Base-by-base conservation (phyloP, 2,888 invertebrate genomes). In the Drosophila recens region DNA sequence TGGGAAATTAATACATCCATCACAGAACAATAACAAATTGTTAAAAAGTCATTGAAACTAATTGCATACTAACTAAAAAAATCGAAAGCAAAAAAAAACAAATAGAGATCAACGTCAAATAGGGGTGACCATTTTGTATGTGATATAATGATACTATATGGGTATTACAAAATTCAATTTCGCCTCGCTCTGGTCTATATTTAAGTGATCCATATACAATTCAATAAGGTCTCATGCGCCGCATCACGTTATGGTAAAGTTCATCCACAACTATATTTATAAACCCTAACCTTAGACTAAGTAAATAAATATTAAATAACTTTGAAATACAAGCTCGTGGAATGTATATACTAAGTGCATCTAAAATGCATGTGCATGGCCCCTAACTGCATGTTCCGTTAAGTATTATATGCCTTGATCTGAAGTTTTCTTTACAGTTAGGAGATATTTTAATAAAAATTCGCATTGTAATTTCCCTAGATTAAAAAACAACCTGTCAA, bases 11-110 rank as follows among this genome's bases (percentile, higher is more conserved):
- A 65, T 43, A 53, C 66, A 68, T 59, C 51, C 63, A 77, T 59
- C 72, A 57, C 72, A 74, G 67, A 89, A 87, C 30, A 84, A 84
- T 89, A 87, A 86, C 87, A 75, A 88, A 75, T 38, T 51, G 48
- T 61, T 74, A 23, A 90, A 90, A 87, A 75, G 49, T 57, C 89
- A 85, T 87, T 90, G 67, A 89, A 84, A 78, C 67, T 84, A 83
- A 64, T 86, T 59, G 33, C 67, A 74, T 85, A 72, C 72, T 76
- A 71, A 81, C 79, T 66, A 53, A 33, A 43, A 33, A 69, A 57
- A 42, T 23, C 53, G 40, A 66, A 66, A 38, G 38, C 8, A 45
- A 59, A 64, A 46, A 36, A 75, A 67, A 52, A 49, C 56, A 67
- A 59, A 52, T 13, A 34, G 27, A 63, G 46, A 38, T 46, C 61